Base-by-base conservation (phyloP, 2,888 invertebrate species). In the Eretmocerus hayati region DNA sequence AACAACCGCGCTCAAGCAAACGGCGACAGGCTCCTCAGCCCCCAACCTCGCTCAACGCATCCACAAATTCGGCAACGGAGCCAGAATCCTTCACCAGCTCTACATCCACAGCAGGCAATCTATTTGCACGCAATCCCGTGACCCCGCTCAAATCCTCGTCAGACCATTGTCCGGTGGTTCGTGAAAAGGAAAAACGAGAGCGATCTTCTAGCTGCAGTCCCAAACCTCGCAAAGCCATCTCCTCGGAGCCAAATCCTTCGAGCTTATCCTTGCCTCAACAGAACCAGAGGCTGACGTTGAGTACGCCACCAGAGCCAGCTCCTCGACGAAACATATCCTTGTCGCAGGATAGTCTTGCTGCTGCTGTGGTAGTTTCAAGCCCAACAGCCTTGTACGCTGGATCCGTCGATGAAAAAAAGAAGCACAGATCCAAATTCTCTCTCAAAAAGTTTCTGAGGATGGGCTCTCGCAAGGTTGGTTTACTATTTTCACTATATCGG, bases 381-480 rank as follows among this genome's bases (percentile, higher is more conserved):
- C n/a, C n/a, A n/a, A n/a, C n/a, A 87, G 84, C 64, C 70, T 88
- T 48, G 67, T 78, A 0, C 59, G 56, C 38, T 57, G 59, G 9
- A 60, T 75, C 45, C 56, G 62, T 70, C 21, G 76, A 77, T 54
- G 71, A 75, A 50, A 85, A 87, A 67, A 81, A 85, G 42, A 85
- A 87, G 64, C 80, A 81, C 9, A 77, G 80, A 60, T 75, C 79
- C 2, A 81, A 86, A 59, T 90, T 90, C 65, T 90, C 90, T 0
- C 77, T 91, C 38, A 87, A 88, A 63, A 90, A 90, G 65, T 81
- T 91, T 56, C 72, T 91, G 22, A 78, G 90, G 48, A 85, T 90
- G 75, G 87, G 87, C 19, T 81, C 80, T 3, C 81, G 80, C 47
- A 86, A 84, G 50, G 53, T 53, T 15, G 5, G 38, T 22, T 38